Conservation (phyloP, 2,888 invertebrate genomes). For the Pantelozetes paolii region DNA sequence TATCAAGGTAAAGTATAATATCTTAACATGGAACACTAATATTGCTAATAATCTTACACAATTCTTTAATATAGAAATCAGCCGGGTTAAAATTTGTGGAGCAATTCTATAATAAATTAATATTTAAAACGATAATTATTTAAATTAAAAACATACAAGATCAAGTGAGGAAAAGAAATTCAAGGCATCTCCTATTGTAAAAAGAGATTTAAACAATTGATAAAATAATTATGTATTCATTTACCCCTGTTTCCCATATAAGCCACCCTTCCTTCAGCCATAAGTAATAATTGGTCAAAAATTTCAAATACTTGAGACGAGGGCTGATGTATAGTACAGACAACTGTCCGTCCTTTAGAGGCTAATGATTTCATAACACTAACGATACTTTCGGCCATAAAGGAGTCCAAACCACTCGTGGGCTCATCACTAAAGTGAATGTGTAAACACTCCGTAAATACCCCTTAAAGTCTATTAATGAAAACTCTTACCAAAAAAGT, state of each 20-base stretch:
- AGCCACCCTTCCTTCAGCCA: conserved; percentile 58
- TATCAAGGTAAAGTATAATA: conserved; percentile 20
- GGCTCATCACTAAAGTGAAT: conserved; percentile 69
- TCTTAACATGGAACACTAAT: too few species aligned
- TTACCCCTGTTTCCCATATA: conserved; percentile 54
- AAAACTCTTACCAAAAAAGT: conserved; percentile 67
- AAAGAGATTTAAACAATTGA: too few species aligned
- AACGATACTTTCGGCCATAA: conserved; percentile 91
- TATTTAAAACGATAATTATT: neutral
- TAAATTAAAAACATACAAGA: conserved; percentile 44
- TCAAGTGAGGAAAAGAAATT: conserved; percentile 53
- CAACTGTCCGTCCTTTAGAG: conserved; percentile 55
- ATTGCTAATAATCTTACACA: too few species aligned
- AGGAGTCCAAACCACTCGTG: conserved; percentile 91
- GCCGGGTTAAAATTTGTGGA: conserved; percentile 56
- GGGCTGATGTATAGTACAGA: conserved; percentile 60
- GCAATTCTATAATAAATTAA: conserved; percentile 49
- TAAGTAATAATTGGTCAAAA: conserved; percentile 56
- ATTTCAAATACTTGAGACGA: conserved; percentile 56
- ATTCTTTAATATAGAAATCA: conserved; percentile 56
- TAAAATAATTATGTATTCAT: conserved; percentile 19
- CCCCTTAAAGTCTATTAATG: too few species aligned
- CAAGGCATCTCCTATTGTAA: conserved; percentile 52
- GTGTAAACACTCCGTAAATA: neutral
- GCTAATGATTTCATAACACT: conserved; percentile 60